Conservation (phyloP, 2,113 vertebrate genomes). For the Megalops atlanticus region DNA sequence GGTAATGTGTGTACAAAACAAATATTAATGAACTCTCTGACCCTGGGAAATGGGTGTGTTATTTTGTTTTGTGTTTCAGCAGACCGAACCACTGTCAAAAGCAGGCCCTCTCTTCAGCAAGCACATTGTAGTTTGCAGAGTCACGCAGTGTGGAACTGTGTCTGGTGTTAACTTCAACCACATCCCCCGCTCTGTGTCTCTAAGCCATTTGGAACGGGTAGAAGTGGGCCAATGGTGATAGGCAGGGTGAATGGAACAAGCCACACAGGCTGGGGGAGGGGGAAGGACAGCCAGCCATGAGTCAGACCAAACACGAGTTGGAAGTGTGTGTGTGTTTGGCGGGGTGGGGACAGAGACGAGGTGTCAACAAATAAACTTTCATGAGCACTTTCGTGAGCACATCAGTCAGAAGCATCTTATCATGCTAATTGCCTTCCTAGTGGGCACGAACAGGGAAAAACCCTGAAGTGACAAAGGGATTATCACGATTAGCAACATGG, state of each 20-base stretch:
- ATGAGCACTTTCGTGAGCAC: not conserved
- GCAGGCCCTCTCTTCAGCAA: not conserved
- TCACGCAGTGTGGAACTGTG: not conserved
- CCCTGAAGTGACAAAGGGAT: not conserved
- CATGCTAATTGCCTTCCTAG: not conserved
- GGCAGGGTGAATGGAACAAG: constrained; percentile 1
- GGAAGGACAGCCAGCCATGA: not conserved
- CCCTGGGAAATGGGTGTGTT: not conserved
- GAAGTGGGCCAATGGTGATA: not conserved
- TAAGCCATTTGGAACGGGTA: not conserved
- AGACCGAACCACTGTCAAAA: not conserved
- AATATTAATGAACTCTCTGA: not conserved
- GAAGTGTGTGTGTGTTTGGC: not conserved
- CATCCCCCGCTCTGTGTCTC: not conserved
- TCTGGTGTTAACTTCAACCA: not conserved
- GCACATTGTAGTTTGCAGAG: not conserved
- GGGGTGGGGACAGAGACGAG: not conserved
- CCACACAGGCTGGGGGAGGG: not conserved
- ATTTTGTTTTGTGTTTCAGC: not conserved
- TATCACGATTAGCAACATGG: not conserved
- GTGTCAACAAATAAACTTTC: not conserved
- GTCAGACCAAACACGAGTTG: not conserved
- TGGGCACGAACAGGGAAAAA: not conserved
- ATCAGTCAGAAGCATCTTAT: not conserved
- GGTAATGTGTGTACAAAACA: not conserved